Evolutionary conservation across 2,888 invertebrate species (phyloP).

Genomic region (Ochropacha duplaris): DNA sequence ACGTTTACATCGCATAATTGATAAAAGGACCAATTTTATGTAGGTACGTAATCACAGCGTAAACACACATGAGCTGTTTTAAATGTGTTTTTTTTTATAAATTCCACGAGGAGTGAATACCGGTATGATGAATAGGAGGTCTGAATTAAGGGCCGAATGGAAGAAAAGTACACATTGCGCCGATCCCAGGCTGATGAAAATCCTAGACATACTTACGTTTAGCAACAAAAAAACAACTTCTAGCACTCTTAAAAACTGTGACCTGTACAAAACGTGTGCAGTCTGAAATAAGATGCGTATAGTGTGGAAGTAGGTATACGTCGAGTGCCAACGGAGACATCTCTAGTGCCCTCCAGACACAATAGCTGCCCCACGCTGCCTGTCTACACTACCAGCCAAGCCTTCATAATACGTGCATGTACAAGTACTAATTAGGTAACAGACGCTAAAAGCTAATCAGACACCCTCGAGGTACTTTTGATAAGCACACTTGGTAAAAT

Average conservation of each 20-base stretch:
- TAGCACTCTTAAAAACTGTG: background rate
- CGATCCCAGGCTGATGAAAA: too few species aligned
- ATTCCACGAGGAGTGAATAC: too few species aligned
- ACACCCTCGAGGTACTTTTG: background rate
- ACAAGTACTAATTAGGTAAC: conserved; percentile 3
- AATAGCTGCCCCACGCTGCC: conserved; percentile 16
- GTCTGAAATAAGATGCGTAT: background rate
- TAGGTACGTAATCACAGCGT: too few species aligned
- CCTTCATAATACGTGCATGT: background rate
- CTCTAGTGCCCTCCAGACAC: conserved; percentile 42
- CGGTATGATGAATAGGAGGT: too few species aligned
- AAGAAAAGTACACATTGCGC: too few species aligned
- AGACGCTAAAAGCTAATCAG: background rate
- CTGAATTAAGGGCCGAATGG: too few species aligned
- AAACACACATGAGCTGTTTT: too few species aligned
- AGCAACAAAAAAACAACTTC: too few species aligned
- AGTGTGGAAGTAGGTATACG: conserved; percentile 22
- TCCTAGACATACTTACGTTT: too few species aligned
- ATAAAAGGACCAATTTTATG: too few species aligned
- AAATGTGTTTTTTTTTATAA: too few species aligned
- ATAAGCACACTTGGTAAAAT: background rate
- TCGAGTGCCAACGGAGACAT: conserved; percentile 41
- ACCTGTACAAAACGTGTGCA: background rate
- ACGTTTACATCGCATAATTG: too few species aligned
- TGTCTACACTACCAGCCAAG: background rate